Evolutionary conservation across 2,888 invertebrate species (phyloP).

Genomic region (Sesamia inferens): DNA sequence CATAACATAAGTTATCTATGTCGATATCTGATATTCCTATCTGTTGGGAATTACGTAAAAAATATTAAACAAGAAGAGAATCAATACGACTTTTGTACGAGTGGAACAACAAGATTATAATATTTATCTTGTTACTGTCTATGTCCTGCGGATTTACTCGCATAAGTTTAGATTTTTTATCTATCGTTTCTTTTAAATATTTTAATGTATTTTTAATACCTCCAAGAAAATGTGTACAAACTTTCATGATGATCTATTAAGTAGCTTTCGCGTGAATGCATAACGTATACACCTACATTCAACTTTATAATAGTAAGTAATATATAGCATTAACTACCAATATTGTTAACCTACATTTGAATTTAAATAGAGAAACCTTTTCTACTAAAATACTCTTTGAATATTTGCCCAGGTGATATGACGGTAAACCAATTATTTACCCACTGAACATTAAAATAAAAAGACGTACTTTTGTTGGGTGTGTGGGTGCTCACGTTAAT

Average conservation of each 20-base stretch:
- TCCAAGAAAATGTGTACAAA: too few relatives aligned
- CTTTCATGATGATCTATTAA: too few relatives aligned
- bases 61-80: background rate
- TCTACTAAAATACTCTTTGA: constrained; percentile 26
- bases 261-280: too few relatives aligned
- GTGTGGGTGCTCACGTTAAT: constrained; percentile 49
- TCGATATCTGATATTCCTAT: constrained; percentile 1
- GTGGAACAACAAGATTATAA: background rate
- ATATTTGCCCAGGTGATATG: constrained; percentile 12
- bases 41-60: background rate
- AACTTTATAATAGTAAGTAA: too few relatives aligned
- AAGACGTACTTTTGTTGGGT: constrained; percentile 19
- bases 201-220: too few relatives aligned
- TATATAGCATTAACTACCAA: background rate
- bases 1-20: background rate
- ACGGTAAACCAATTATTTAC: constrained; percentile 46
- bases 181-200: too few relatives aligned
- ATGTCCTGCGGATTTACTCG: too few relatives aligned
- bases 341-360: constrained; percentile 6
- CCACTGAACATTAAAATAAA: constrained; percentile 51
- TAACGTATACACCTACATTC: too few relatives aligned
- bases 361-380: constrained; percentile 14
- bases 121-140: background rate
- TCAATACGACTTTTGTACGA: background rate
- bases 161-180: too few relatives aligned